Evolutionary conservation across 2,113 vertebrate species (phyloP).

Genomic region (Pelecanoides urinatrix): DNA sequence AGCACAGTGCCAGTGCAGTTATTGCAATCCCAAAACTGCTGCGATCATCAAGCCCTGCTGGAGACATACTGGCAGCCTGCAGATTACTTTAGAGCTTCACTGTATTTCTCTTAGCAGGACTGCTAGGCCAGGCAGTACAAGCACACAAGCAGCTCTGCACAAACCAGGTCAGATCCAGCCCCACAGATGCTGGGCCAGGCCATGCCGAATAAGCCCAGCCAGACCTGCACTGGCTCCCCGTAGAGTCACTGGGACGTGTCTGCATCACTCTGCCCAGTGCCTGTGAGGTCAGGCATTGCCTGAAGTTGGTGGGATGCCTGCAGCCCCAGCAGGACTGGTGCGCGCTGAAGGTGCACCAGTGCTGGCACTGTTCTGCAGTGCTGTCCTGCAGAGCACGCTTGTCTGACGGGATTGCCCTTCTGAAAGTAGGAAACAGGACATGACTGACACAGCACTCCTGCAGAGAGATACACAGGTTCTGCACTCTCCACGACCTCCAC

Average conservation of each 20-base stretch:
- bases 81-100: neutral
- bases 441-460: neutral
- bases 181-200: neutral
- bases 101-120: neutral
- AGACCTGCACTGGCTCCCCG: neutral
- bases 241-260: neutral
- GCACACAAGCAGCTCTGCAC: neutral
- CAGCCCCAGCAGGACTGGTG: neutral
- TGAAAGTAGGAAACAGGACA: neutral
- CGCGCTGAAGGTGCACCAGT: neutral
- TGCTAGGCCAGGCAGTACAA: neutral
- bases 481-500: neutral
- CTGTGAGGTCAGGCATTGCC: neutral
- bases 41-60: neutral
- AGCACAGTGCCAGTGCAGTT: rapidly evolving
- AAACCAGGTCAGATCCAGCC: neutral
- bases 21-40: neutral
- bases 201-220: neutral
- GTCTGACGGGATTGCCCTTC: neutral
- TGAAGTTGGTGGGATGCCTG: neutral
- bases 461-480: neutral
- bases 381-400: neutral
- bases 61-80: neutral
- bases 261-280: neutral
- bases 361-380: neutral